Base-by-base conservation (phyloP, 2,797 vertebrate genomes). In the Phataginus tricuspis region DNA sequence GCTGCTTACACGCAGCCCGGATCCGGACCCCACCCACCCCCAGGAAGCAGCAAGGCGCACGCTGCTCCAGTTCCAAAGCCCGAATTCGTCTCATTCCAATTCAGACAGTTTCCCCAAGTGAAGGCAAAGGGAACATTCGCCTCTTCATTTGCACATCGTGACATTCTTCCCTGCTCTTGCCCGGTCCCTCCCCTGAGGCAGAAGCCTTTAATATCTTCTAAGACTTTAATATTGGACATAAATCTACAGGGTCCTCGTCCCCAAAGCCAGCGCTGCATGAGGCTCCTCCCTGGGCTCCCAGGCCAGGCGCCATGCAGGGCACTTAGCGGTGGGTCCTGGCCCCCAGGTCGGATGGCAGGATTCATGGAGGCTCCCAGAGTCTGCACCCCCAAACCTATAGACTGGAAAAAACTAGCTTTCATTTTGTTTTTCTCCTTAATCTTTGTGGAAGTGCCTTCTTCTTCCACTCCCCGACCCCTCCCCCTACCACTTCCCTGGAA, bases 21-120 rank as follows among this genome's bases (percentile, higher is more conserved):
- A 2, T 34, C 23, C 0, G 9, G 29, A 2, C 6, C 5, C 0
- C n/a, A 1, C 21, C 4, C 1, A 7, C 13, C 29, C 1, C n/a
- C 0, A 3, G 11, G 8, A 23, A 23, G 19, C 8, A 2, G 0
- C 3, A 5, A 55, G 0, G 14, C 0, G 13, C 7, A 45, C 4
- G 7, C 78, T 11, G 25, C 77, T 39, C 42, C 57, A 5, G 4
- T 42, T 8, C 25, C 59, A 16, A 5, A 74, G 31, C 13, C 12
- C 34, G 4, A n/a, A 2, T 0, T 0, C 0, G 27, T 12, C 23
- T 68, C 4, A 0, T 13, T 31, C 14, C 66, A 37, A 0, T 23
- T 15, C 31, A 31, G 45, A 29, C 25, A 9, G 9, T 31, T 53
- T 16, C 63, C 25, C 84, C 23, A 19, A 19, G 8, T 0, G 21